Percentiles rank a stretch among this genome's conserved stretches.
Evolutionary conservation across 1,140 invertebrate species (phyloP).

Genomic region (Saccostrea cuccullata): DNA sequence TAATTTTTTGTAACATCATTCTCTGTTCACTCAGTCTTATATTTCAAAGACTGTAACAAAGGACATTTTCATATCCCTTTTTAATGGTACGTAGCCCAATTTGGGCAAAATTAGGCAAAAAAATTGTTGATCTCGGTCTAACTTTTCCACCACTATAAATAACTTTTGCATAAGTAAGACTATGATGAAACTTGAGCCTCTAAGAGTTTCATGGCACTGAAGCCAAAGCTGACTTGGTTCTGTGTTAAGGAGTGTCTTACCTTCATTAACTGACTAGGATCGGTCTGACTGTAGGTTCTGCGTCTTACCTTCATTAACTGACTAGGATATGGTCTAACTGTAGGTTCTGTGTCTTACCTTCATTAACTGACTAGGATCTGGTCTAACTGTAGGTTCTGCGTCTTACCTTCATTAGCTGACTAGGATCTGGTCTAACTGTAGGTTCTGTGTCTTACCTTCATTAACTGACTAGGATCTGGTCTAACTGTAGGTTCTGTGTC

Average conservation of each 20-base stretch:
- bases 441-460: constrained; percentile 79
- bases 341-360: constrained; percentile 78
- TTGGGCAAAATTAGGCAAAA: too few species aligned
- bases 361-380: constrained; percentile 80
- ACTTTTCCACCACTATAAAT: too few species aligned
- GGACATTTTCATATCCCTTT: too few species aligned
- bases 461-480: constrained; percentile 80
- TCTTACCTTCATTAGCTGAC: constrained; percentile 80
- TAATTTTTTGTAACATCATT: too few species aligned
- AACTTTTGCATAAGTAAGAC: too few species aligned
- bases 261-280: constrained; percentile 79
- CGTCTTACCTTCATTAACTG: constrained; percentile 80
- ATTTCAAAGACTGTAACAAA: too few species aligned
- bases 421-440: constrained; percentile 79
- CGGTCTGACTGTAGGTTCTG: constrained; percentile 79
- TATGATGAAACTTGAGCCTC: too few species aligned
- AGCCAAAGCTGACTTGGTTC: too few species aligned
- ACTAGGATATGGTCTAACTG: constrained; percentile 79
- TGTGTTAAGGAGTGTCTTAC: constrained; percentile 43
- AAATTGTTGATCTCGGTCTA: too few species aligned
- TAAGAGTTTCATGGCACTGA: too few species aligned
- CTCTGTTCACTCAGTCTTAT: too few species aligned
- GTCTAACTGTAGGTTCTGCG: constrained; percentile 78
- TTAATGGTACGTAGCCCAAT: too few species aligned
- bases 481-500: constrained; percentile 78